Evolutionary conservation across 2,113 vertebrate species (phyloP), one percentile per base, ranked within the genome.

Genomic region (Pitta sordida): DNA sequence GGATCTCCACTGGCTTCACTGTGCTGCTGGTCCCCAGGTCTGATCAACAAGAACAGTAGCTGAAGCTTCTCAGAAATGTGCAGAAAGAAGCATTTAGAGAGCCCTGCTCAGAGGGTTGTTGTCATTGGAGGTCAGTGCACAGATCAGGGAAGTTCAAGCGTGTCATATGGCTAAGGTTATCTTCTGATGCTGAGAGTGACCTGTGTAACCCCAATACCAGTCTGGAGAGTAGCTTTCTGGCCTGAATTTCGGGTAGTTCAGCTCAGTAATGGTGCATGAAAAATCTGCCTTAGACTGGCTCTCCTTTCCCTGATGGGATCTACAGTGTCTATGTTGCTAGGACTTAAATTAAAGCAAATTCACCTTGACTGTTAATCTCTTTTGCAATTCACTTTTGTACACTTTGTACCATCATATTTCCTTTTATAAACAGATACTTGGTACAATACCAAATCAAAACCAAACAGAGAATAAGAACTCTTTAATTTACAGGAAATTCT

Each of bases 351-450:
- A 94, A 95, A 88, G 77, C 71, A 87, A 89, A 48, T 62, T 96
- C 90, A 84, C 86, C 79, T 67, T 93, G 81, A 34, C 34, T 84
- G 39, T 27, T 83, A 36, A 69, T 81, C 67, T 82, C 75, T 90
- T 83, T 59, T 73, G 59, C 78, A 94, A 67, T 41, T 70, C 39
- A 78, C 41, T 82, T n/a, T 90, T 75, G 91, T 88, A 90, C 88
- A 21, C 46, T 91, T 74, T 86, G 90, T 93, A 81, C 87, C 0
- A 0, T 78, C 80, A 39, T 71, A 65, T 95, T 84, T 94, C 83
- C 69, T 94, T 94, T 91, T 78, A 94, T 84, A 97, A 96, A 94
- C 32, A 95, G 92, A 93, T 91, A 82, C 87, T 77, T 86, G 46
- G 65, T 95, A 32, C 51, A 89, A 49, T 17, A 94, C 91, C 96